Conservation (phyloP, 2,888 invertebrate species). For the Tetropium fuscum region DNA sequence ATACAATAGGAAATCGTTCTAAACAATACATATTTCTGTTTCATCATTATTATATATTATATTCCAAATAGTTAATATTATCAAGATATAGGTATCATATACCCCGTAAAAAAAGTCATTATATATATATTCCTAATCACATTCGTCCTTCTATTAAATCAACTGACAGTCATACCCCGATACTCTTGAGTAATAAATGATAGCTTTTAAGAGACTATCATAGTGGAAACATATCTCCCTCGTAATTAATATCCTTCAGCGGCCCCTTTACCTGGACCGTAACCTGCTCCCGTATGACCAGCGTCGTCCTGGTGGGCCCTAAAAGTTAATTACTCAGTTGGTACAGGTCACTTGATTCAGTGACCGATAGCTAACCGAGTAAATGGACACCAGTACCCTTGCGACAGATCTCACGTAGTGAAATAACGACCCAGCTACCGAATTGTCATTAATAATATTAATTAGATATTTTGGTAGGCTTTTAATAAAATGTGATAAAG, state of each 20-base stretch:
- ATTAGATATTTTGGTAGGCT: conserved; percentile 26
- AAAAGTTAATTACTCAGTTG: conserved; percentile 9
- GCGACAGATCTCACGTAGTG: conserved; percentile 19
- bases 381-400: conserved; percentile 5
- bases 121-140: not conserved
- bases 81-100: too few species aligned
- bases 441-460: conserved; percentile 37
- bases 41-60: too few species aligned
- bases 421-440: conserved; percentile 30
- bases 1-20: not conserved
- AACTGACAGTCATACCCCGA: conserved; percentile 10
- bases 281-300: conserved; percentile 8
- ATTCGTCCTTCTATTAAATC: not conserved
- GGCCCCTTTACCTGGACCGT: conserved; percentile 16
- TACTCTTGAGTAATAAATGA: conserved; percentile 15
- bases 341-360: conserved; percentile 10
- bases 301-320: conserved; percentile 19
- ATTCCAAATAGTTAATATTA: too few species aligned
- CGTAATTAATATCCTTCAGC: conserved; percentile 27
- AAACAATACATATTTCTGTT: not conserved
- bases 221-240: conserved; percentile 9
- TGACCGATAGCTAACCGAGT: conserved; percentile 13
- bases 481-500: not conserved
- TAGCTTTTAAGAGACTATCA: conserved; percentile 7
- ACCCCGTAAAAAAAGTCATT: too few species aligned